A percentile compares a stretch with the other conserved stretches of the same genome.
phyloP scores from a whole-genome alignment of 2,888 invertebrate species.

The Ectropis crepuscularia region DNA sequence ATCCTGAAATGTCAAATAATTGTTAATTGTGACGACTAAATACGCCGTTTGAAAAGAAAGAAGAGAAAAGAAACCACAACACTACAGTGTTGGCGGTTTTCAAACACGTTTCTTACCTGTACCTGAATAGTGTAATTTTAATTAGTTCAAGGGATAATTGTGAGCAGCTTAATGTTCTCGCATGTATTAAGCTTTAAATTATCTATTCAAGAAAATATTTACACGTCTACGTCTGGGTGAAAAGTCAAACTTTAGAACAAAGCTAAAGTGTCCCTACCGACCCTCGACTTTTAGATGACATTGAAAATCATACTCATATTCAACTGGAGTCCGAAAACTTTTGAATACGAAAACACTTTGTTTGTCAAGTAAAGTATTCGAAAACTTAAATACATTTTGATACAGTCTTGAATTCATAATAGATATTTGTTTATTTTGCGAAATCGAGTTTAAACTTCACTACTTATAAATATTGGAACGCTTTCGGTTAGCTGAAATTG shows the following conservation, averaged over 20 bases:
- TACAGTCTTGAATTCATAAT: constrained; percentile 26
- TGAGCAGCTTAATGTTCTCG: too few relatives aligned
- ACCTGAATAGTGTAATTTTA: too few relatives aligned
- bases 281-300: constrained; percentile 28
- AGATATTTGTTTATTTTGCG: constrained; percentile 24
- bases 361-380: constrained; percentile 14
- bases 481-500: constrained; percentile 17
- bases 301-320: constrained; percentile 27
- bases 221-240: background rate
- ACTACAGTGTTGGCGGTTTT: too few relatives aligned
- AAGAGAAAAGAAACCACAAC: too few relatives aligned
- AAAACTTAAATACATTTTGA: constrained; percentile 13
- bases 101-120: too few relatives aligned
- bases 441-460: constrained; percentile 21
- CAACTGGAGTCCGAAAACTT: constrained; percentile 14
- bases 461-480: constrained; percentile 27
- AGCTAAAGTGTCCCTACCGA: background rate
- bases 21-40: too few relatives aligned
- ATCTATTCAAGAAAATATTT: background rate
- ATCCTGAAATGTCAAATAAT: too few relatives aligned
- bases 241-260: background rate
- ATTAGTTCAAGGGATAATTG: too few relatives aligned
- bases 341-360: constrained; percentile 22
- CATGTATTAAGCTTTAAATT: too few relatives aligned
- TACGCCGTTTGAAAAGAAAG: too few relatives aligned